A percentile compares a stretch with the other conserved stretches of the same genome.
Conservation (phyloP, 2,797 vertebrate genomes). For the Neomorphus geoffroyi region DNA sequence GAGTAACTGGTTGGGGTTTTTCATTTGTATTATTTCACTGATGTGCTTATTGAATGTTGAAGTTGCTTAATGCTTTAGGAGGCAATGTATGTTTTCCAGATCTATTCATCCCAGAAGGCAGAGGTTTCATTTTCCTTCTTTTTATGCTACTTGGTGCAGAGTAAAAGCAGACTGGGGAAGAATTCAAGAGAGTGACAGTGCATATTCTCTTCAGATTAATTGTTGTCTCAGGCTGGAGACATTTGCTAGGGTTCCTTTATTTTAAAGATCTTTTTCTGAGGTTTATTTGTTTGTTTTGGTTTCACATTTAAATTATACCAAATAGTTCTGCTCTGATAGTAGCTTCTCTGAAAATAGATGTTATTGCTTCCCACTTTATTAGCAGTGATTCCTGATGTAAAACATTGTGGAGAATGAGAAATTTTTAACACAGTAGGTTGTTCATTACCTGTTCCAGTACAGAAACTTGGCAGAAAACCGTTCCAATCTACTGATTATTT, state of each 20-base stretch:
- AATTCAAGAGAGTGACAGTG: neutral
- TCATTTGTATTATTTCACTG: neutral
- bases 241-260: neutral
- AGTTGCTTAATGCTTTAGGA: slow-evolving; percentile 17
- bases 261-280: neutral
- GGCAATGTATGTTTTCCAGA: neutral
- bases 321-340: slow-evolving; percentile 13
- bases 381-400: slow-evolving; percentile 29
- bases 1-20: neutral
- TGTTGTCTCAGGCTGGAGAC: neutral
- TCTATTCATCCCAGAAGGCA: slow-evolving; percentile 10
- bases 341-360: slow-evolving; percentile 37
- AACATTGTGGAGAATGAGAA: slow-evolving; percentile 13
- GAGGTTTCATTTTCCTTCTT: slow-evolving; percentile 10
- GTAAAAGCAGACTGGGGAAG: neutral
- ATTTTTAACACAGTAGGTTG: slow-evolving; percentile 33
- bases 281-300: neutral
- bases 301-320: slow-evolving; percentile 28
- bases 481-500: slow-evolving; percentile 39
- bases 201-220: slow-evolving; percentile 20
- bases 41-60: neutral
- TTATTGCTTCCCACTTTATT: slow-evolving; percentile 20
- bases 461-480: neutral
- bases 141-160: neutral
- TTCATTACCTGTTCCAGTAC: slow-evolving; percentile 50